A percentile compares a stretch with the other conserved stretches of the same genome.
These are phyloP conservation scores for Steinernema feltiae DNA, from an alignment of 1,140 invertebrate genomes.

Conservation along the genomic window DNA sequence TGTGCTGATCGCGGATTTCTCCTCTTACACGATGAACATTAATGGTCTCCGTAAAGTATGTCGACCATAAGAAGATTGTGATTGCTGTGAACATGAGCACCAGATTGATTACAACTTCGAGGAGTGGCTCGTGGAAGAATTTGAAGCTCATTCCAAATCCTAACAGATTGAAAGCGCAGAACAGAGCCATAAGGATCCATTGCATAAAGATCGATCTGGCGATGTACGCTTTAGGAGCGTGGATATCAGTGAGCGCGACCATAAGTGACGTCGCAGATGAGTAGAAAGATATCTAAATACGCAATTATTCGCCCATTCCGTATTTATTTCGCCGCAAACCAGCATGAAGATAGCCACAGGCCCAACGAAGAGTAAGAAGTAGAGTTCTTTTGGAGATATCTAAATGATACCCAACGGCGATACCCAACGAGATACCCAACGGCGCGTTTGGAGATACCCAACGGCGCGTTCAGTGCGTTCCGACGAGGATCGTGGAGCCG, in stretches of 20 bases:
- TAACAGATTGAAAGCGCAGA: neutral
- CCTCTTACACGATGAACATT: neutral
- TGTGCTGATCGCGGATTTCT: neutral
- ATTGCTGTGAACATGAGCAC: conserved; percentile 7
- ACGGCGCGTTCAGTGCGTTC: neutral
- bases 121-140: neutral
- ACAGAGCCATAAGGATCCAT: neutral
- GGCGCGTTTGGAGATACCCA: too few species aligned
- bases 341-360: conserved; percentile 19
- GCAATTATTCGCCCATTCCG: conserved; percentile 2
- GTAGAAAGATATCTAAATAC: conserved; percentile 36
- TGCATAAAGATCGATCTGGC: neutral
- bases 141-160: neutral
- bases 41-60: neutral
- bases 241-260: conserved; percentile 20
- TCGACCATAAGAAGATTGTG: neutral
- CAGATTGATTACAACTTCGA: neutral
- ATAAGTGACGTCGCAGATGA: conserved; percentile 33
- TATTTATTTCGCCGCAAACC: neutral
- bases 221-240: conserved; percentile 1
- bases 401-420: too few species aligned
- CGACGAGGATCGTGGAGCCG: neutral
- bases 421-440: too few species aligned
- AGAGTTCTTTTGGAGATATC: neutral
- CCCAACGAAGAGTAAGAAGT: conserved; percentile 12